Evolutionary conservation across 2,888 invertebrate genomes (phyloP).

Genomic region (Slavum lentiscoides): DNA sequence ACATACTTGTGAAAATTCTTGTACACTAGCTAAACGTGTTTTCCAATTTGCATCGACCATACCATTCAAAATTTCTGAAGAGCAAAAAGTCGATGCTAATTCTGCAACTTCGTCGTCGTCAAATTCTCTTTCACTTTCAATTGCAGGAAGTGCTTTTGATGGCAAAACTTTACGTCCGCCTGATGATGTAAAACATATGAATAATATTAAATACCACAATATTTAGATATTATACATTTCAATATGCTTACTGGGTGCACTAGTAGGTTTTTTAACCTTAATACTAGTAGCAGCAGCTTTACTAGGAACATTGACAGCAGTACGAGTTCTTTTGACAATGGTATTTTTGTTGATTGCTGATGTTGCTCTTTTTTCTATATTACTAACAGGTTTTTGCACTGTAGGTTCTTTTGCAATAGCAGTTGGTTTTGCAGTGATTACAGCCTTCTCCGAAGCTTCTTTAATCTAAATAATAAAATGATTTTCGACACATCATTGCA

Average conservation of each 20-base stretch:
- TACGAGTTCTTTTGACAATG: conserved; percentile 38
- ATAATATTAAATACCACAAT: not conserved
- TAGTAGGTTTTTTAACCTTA: conserved; percentile 60
- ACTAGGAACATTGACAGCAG: conserved; percentile 27
- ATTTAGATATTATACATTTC: not conserved
- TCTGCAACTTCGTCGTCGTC: conserved; percentile 78
- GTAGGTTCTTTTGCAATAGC: conserved; percentile 46
- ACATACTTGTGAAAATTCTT: conserved; percentile 67
- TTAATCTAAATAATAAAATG: conserved; percentile 67
- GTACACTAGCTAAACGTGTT: conserved; percentile 74
- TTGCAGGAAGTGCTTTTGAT: conserved; percentile 26
- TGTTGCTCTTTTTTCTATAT: conserved; percentile 50
- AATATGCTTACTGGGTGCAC: conserved; percentile 56
- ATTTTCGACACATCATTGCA: conserved; percentile 7
- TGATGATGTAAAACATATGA: not conserved
- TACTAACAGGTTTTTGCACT: not conserved
- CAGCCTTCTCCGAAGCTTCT: conserved; percentile 91
- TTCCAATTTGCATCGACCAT: conserved; percentile 85
- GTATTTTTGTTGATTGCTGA: conserved; percentile 58
- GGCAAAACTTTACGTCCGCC: conserved; percentile 36
- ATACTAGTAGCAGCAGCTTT: conserved; percentile 58
- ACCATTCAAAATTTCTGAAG: conserved; percentile 69
- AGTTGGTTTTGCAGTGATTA: conserved; percentile 72
- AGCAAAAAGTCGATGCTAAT: conserved; percentile 69
- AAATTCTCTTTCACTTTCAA: conserved; percentile 67